These are phyloP conservation scores for Andricus quercusramuli DNA, from an alignment of 2,888 invertebrate genomes.

Conservation along the genomic window DNA sequence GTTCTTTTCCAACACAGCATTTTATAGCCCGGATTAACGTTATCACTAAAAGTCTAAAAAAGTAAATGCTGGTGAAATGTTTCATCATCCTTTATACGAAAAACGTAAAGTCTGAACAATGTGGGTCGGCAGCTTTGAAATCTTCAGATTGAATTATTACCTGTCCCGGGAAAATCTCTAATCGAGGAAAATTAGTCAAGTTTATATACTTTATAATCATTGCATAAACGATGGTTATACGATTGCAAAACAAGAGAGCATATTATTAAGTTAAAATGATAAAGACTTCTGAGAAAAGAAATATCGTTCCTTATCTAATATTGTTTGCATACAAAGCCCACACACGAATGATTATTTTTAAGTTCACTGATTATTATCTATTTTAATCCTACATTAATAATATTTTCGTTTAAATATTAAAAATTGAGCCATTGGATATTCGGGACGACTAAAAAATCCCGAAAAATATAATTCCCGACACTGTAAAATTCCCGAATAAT, in stretches of 20 bases:
- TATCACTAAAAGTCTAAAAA: background rate
- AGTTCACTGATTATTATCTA: no score
- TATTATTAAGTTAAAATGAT: background rate
- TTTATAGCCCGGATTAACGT: background rate
- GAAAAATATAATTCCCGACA: no score
- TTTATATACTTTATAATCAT: background rate
- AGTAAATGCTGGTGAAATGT: background rate
- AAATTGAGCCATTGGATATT: background rate
- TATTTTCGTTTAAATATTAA: background rate
- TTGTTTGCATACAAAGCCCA: no score
- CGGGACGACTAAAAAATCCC: no score
- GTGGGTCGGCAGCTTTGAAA: conserved; percentile 5
- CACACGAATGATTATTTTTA: no score
- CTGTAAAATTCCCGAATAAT: no score
- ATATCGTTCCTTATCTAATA: no score
- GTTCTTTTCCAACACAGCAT: background rate
- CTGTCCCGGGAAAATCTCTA: background rate
- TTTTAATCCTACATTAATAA: no score
- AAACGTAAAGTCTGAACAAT: background rate
- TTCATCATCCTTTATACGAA: background rate
- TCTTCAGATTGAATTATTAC: background rate
- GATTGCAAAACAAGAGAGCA: background rate
- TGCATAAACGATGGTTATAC: background rate
- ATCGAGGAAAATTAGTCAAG: background rate
- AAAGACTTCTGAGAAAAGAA: background rate